Percentiles rank a stretch among this genome's conserved stretches.
Conservation (phyloP, 2,888 invertebrate species). For the Drosophila kanekoi region DNA sequence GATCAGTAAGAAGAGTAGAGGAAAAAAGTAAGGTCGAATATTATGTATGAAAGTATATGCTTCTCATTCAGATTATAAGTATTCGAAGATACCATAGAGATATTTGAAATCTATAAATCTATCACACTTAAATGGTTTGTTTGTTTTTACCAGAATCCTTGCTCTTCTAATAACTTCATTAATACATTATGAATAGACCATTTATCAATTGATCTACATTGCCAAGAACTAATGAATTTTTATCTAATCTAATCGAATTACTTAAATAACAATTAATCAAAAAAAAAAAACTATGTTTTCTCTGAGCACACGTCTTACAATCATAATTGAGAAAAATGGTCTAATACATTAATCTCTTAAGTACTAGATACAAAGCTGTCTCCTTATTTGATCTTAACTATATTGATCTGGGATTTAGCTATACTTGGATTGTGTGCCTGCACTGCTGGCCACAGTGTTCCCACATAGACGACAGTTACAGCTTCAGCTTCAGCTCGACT, state of each 20-base stretch:
- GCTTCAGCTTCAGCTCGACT: neutral
- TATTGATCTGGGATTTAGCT: conserved; percentile 8
- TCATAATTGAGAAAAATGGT: conserved; percentile 10
- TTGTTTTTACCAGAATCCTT: no score
- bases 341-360: conserved; percentile 2
- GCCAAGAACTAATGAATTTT: neutral
- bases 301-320: neutral
- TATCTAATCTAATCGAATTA: conserved; percentile 1
- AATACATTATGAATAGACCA: conserved; percentile 3
- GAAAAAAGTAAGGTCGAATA: no score
- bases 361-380: conserved; percentile 1
- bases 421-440: neutral
- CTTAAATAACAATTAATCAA: conserved; percentile 43
- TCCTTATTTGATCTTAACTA: conserved; percentile 12
- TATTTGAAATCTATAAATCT: no score
- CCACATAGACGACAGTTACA: conserved; percentile 23
- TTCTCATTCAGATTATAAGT: no score
- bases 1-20: no score
- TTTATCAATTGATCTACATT: neutral
- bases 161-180: neutral
- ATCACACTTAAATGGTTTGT: no score
- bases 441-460: conserved; percentile 35
- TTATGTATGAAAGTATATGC: no score
- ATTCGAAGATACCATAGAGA: no score
- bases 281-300: conserved; percentile 11